Percentiles rank a stretch among this genome's conserved stretches.
Conservation (phyloP, 2,797 vertebrate species). For the Micropoecilia bifurca region DNA sequence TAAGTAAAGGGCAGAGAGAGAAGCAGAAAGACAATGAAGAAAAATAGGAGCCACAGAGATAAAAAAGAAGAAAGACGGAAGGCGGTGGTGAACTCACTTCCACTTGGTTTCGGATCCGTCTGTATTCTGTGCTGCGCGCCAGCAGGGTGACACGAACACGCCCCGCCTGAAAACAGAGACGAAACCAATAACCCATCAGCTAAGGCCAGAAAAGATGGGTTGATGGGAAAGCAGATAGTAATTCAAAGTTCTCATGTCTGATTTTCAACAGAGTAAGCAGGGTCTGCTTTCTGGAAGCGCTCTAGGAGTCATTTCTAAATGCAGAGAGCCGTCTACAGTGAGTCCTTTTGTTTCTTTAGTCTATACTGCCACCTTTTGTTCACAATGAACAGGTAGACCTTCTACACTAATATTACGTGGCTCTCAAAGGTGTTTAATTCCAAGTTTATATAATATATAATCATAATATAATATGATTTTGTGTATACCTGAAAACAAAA, state of each 20-base stretch:
- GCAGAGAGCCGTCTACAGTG: neutral
- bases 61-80: conserved; percentile 16
- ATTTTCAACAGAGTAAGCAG: neutral
- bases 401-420: neutral
- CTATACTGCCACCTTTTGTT: conserved; percentile 69
- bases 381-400: conserved; percentile 17
- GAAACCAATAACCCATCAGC: conserved; percentile 67
- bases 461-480: neutral
- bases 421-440: neutral
- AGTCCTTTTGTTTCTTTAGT: conserved; percentile 19
- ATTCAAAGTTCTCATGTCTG: conserved; percentile 36
- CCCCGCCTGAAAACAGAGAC: conserved; percentile 84
- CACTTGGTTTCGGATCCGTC: conserved; percentile 93
- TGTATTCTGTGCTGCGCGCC: conserved; percentile 93
- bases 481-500: neutral
- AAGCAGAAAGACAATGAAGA: conserved; percentile 14
- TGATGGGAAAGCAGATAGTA: conserved; percentile 43
- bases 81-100: conserved; percentile 83
- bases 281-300: neutral
- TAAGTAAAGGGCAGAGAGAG: conserved; percentile 28
- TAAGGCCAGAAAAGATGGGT: conserved; percentile 57
- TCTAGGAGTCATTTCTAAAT: neutral
- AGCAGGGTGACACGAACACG: conserved; percentile 95
- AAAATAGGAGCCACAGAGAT: conserved; percentile 9
- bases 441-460: neutral